These are phyloP conservation scores for Zonotrichia leucophrys DNA, from an alignment of 2,113 vertebrate species.

Conservation along the genomic window DNA sequence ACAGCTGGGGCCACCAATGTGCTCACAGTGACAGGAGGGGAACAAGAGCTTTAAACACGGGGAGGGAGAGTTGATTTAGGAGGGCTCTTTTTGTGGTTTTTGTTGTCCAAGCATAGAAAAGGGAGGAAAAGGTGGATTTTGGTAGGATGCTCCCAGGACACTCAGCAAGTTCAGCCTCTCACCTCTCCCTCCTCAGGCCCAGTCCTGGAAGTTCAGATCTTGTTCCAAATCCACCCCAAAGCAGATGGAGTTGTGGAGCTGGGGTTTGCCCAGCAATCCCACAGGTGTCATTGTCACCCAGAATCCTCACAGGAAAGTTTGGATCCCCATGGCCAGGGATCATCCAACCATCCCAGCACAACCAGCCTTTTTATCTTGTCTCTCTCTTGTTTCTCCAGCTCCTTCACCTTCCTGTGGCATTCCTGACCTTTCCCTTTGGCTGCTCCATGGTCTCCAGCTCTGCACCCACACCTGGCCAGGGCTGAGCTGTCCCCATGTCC, in stretches of 20 bases:
- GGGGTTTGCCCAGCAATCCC: neutral
- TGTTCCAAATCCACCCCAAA: neutral
- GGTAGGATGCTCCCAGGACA: neutral
- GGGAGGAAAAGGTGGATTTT: neutral
- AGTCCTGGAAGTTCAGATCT: neutral
- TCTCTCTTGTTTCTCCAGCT: neutral
- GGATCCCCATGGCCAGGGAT: neutral
- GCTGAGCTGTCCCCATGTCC: neutral
- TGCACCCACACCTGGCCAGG: neutral
- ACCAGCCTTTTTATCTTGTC: neutral
- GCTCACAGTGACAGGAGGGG: rapidly evolving
- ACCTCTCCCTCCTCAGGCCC: rapidly evolving
- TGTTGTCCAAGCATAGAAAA: neutral
- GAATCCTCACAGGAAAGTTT: neutral
- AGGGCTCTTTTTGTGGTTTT: rapidly evolving
- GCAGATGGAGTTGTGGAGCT: neutral
- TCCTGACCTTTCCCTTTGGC: neutral
- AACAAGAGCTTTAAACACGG: neutral
- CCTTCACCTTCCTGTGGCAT: rapidly evolving
- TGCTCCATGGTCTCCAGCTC: neutral
- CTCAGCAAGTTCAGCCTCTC: neutral
- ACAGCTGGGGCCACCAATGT: neutral
- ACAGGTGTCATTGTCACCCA: neutral
- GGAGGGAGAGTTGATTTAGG: neutral
- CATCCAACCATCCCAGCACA: neutral